Evolutionary conservation across 2,797 vertebrate species (phyloP), one percentile per base, ranked within the genome.

Genomic region (Peromyscus melanophrys): DNA sequence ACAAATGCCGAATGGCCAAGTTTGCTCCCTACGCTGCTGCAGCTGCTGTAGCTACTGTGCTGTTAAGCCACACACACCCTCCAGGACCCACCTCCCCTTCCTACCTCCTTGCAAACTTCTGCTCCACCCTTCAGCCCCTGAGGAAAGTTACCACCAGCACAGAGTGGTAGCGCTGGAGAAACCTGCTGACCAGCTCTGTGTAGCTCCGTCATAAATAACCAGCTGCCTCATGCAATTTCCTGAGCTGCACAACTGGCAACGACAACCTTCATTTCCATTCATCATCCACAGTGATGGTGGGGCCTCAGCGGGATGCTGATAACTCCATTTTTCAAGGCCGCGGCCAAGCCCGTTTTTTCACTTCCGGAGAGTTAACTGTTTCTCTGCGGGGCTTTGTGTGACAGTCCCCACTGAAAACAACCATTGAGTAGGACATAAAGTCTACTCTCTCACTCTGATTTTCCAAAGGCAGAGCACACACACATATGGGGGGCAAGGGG

Each of bases 261-360:
- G 81, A 92, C 92, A 88, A 95, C 90, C 76, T 84, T 75, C 34
- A 0, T 88, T 90, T 82, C 96, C 84, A 87, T 95, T 90, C 92
- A 89, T 97, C 94, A 80, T 27, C 25, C 0, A 75, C 88, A 75
- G 73, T 9, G 81, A 93, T 49, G 82, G 80, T 40, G 49, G 65
- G 89, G 92, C 94, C 92, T 92, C 94, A 92, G 95, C 92, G 77
- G 96, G 96, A 78, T 37, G 84, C 92, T 95, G 90, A 83, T 80
- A 95, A 97, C 80, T 89, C 92, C 80, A 69, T 92, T 97, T 88
- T 89, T 95, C 91, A 97, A 96, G 95, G 90, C 95, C 55, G 3
- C 0, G 25, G 86, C 92, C 95, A 67, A 65, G 80, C 40, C 67
- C 0, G 4, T 31, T 81, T 93, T 93, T 90, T 92, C 67, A 82